Base-by-base conservation (phyloP, 2,113 vertebrate species). In the Uropsilus gracilis region DNA sequence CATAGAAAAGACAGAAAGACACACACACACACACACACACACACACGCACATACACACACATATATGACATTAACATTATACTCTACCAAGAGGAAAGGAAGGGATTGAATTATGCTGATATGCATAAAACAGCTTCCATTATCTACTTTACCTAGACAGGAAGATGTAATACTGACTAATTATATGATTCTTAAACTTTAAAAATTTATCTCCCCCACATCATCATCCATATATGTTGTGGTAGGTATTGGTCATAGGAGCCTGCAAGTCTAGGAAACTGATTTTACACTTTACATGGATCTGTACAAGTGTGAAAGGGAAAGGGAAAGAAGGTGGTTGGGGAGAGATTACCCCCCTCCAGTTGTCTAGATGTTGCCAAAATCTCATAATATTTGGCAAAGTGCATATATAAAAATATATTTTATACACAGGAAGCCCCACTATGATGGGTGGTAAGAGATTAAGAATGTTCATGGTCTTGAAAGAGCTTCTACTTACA, bases 341-440 rank as follows among this genome's bases (percentile, higher is more conserved):
- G 66, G 30, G 26, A 64, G 64, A 64, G 55, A 39, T 34, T 0
- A 46, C 53, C 69, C 90, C 69, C 48, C 46, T 87, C 50, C 22
- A 73, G 42, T 8, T 82, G 73, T 63, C 59, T 57, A 75, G 80
- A 68, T 73, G 80, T 61, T 42, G 64, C 75, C 93, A 93, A 95
- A 76, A 81, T 46, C 44, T 77, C 4, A 53, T 28, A 71, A 14
- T 90, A 95, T 64, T 81, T 94, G 92, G 80, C 83, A 86, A 91
- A 91, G 89, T 76, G 82, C 11, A 83, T 32, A 77, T 26, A 84
- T 37, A 96, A 39, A 90, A 86, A 96, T 83, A 90, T 63, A 90
- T 32, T 93, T 61, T 85, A 95, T 85, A 80, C 59, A 93, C 64
- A 91, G 50, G 89, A 84, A 63, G 30, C 22, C 22, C 57, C 72